phyloP scores from a whole-genome alignment of 92 coral and sea anemone species.

The Blastomussa wellsi region DNA sequence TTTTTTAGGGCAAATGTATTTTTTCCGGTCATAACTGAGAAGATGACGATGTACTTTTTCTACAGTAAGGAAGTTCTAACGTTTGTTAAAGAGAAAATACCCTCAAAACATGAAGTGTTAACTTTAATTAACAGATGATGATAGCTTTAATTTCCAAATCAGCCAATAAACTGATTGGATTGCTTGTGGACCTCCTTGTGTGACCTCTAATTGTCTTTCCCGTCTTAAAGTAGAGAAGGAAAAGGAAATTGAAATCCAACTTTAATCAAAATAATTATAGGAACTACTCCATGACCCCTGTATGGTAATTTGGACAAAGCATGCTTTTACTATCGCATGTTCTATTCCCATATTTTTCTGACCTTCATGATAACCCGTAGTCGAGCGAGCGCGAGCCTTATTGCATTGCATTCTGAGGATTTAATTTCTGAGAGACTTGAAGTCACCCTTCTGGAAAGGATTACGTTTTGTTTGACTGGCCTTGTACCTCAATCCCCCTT shows the following conservation, averaged over 20 bases:
- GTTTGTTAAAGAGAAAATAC: not conserved
- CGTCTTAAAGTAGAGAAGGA: not conserved
- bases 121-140: too few relatives aligned
- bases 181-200: not conserved
- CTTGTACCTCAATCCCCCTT: not conserved
- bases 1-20: not conserved
- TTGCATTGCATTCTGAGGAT: not conserved
- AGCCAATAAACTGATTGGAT: not conserved
- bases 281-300: not conserved
- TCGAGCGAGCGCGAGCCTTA: not conserved
- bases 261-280: not conserved
- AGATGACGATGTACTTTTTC: not conserved
- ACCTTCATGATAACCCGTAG: not conserved
- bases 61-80: not conserved
- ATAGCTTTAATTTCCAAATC: not conserved
- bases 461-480: not conserved
- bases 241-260: not conserved
- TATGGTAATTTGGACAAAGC: not conserved
- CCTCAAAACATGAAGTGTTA: not conserved
- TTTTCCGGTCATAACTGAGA: not conserved
- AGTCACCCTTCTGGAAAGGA: not conserved
- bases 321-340: constrained; percentile 9
- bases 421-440: not conserved
- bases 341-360: constrained; percentile 4
- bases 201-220: not conserved